These are phyloP conservation scores for Orientallactaga bullata DNA, from an alignment of 2,113 vertebrate species.

Conservation along the genomic window DNA sequence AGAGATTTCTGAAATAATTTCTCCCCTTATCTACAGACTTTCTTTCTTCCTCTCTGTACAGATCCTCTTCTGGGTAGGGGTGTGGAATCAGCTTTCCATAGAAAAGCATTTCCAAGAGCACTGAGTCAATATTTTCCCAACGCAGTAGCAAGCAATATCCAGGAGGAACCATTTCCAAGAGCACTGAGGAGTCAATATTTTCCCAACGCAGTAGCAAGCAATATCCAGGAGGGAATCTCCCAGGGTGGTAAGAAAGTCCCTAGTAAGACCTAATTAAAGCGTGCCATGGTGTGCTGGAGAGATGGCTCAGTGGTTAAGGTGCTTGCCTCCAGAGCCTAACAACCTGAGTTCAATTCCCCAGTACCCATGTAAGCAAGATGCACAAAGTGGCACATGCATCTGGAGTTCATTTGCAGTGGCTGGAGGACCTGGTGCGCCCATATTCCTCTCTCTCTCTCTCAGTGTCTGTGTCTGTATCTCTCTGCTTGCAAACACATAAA, in stretches of 20 bases:
- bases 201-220: background rate
- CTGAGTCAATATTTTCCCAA: constrained; percentile 13
- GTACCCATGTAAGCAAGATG: no score
- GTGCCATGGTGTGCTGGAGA: no score
- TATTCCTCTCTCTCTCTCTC: no score
- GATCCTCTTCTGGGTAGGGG: background rate
- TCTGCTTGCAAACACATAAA: no score
- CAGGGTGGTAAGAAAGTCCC: background rate
- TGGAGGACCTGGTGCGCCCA: no score
- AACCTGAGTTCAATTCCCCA: no score
- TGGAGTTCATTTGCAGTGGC: no score
- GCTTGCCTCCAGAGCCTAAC: no score
- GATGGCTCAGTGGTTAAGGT: no score
- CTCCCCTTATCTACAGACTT: background rate
- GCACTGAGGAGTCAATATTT: background rate
- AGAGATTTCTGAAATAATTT: background rate
- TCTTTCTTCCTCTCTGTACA: background rate
- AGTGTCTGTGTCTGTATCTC: no score
- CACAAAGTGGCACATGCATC: no score
- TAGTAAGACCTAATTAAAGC: background rate
- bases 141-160: background rate
- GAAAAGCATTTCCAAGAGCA: constrained; percentile 18
- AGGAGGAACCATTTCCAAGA: constrained; percentile 24
- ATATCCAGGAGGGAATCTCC: background rate
- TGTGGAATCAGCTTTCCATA: background rate